These are phyloP conservation scores for Ameiurus melas DNA, from an alignment of 2,113 vertebrate genomes.

Conservation along the genomic window DNA sequence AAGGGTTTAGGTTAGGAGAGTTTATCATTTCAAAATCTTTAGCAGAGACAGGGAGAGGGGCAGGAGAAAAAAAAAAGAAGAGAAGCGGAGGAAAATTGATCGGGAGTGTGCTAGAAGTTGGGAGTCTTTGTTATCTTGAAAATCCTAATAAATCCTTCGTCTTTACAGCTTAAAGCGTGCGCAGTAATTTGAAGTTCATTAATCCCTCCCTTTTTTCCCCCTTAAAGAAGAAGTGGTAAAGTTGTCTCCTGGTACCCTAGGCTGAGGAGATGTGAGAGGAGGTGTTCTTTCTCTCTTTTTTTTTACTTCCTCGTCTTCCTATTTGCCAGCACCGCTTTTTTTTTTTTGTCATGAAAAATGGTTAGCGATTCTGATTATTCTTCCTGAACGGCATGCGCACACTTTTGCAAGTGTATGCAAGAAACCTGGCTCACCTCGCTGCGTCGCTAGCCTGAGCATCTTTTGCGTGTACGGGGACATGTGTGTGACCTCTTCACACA, in stretches of 20 bases:
- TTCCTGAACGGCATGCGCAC: conserved; percentile 66
- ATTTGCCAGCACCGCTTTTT: conserved; percentile 64
- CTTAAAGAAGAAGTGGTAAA: conserved; percentile 90
- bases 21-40: conserved; percentile 95
- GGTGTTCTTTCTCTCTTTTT: conserved; percentile 71
- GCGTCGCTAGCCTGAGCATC: neutral
- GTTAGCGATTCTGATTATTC: conserved; percentile 90
- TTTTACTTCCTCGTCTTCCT: conserved; percentile 66
- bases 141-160: conserved; percentile 99
- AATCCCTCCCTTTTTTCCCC: conserved; percentile 86
- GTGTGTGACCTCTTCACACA: neutral
- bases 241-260: conserved; percentile 83
- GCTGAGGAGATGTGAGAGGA: conserved; percentile 82
- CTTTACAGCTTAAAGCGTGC: conserved; percentile 96
- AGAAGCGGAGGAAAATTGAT: conserved; percentile 83
- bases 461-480: neutral
- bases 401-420: conserved; percentile 35
- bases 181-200: conserved; percentile 95
- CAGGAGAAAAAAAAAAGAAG: conserved; percentile 53
- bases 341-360: conserved; percentile 73
- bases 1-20: conserved; percentile 79
- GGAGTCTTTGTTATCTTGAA: conserved; percentile 96
- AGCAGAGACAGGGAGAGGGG: conserved; percentile 62
- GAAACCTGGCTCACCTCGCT: conserved; percentile 49
- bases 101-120: conserved; percentile 95